Conservation (phyloP, 2,113 vertebrate genomes). For the Gasterosteus nipponicus region DNA sequence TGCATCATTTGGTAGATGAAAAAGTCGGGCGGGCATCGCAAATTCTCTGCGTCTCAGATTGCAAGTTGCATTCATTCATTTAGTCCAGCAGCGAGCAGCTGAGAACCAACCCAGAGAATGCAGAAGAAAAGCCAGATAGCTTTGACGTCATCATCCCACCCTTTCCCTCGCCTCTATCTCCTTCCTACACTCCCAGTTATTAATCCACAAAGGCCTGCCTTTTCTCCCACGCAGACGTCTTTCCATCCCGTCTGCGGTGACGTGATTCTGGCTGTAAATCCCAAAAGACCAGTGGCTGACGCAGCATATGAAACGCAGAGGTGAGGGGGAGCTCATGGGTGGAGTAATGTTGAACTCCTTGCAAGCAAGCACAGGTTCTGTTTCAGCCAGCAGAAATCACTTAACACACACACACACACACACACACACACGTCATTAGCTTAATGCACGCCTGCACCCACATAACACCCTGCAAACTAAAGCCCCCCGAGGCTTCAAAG, state of each 20-base stretch:
- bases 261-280: constrained; percentile 52
- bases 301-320: constrained; percentile 34
- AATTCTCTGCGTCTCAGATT: constrained; percentile 2
- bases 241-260: constrained; percentile 49
- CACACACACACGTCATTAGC: background rate
- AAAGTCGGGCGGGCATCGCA: background rate
- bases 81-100: constrained; percentile 25
- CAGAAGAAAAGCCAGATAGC: constrained; percentile 40
- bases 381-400: constrained; percentile 23
- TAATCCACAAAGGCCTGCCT: constrained; percentile 41
- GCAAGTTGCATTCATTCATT: background rate
- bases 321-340: constrained; percentile 29
- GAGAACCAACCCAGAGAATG: constrained; percentile 28
- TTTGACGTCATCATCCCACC: constrained; percentile 26
- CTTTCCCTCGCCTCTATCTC: constrained; percentile 14
- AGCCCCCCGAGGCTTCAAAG: constrained; percentile 6
- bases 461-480: constrained; percentile 6
- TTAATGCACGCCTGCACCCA: constrained; percentile 2
- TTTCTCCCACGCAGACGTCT: constrained; percentile 33
- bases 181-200: constrained; percentile 37
- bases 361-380: background rate
- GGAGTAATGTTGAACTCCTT: constrained; percentile 19
- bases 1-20: background rate
- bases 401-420: background rate
- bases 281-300: constrained; percentile 24